Evolutionary conservation across 2,888 invertebrate genomes (phyloP).

Genomic region (Oligia latruncula): DNA sequence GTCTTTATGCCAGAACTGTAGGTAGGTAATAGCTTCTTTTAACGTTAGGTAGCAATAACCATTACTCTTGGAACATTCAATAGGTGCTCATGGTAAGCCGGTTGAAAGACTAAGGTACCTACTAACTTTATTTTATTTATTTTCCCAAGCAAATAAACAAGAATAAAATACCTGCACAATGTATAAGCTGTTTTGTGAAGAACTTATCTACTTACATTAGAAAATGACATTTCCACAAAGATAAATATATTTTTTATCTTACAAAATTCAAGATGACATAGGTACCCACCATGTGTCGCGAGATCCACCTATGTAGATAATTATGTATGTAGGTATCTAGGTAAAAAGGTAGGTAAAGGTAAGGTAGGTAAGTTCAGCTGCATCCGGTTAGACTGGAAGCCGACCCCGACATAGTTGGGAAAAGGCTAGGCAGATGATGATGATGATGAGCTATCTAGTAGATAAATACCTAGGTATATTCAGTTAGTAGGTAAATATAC

Average conservation of each 20-base stretch:
- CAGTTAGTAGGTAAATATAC: neutral
- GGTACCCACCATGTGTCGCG: neutral
- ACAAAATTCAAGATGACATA: neutral
- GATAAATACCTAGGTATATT: neutral
- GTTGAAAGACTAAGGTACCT: neutral
- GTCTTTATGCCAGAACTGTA: constrained; percentile 15
- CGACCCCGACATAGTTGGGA: too few relatives aligned
- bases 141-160: neutral
- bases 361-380: too few relatives aligned
- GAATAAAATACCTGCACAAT: neutral
- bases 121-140: neutral
- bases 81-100: constrained; percentile 1
- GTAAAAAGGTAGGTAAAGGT: too few relatives aligned
- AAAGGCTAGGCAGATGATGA: too few relatives aligned
- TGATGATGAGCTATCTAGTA: neutral
- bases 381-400: too few relatives aligned
- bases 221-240: neutral
- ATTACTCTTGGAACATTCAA: constrained; percentile 32
- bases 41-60: constrained; percentile 26
- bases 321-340: neutral
- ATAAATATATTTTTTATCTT: neutral
- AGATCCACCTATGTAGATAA: neutral
- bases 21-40: constrained; percentile 7
- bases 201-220: neutral
- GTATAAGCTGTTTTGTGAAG: neutral